These are phyloP conservation scores for Blastomussa wellsi DNA, from an alignment of 92 coral and sea anemone genomes.

Conservation along the genomic window DNA sequence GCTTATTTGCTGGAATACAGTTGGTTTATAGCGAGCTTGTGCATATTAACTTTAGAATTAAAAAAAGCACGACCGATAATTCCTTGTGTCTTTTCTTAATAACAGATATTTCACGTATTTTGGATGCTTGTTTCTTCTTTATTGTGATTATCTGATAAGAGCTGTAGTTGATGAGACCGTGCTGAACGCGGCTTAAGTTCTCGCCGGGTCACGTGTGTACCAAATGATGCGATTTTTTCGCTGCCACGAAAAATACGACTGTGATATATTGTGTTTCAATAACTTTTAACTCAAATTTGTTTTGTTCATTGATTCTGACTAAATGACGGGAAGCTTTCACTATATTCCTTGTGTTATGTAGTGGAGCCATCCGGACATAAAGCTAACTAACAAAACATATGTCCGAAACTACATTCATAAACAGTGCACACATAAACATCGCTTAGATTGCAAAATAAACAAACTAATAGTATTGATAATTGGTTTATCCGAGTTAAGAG, in stretches of 20 bases:
- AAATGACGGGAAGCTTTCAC: neutral
- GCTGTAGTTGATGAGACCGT: constrained; percentile 14
- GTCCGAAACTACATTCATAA: neutral
- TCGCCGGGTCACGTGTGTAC: neutral
- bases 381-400: constrained; percentile 6
- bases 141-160: constrained; percentile 30
- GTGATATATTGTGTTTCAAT: neutral
- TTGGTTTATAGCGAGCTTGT: neutral
- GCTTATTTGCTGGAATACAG: neutral
- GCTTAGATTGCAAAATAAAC: constrained; percentile 10
- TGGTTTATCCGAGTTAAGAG: constrained; percentile 5
- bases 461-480: neutral
- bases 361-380: neutral
- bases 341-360: neutral
- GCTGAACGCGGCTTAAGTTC: neutral
- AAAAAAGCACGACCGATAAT: neutral
- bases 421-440: neutral
- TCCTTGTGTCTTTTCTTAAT: neutral
- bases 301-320: neutral
- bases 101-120: constrained; percentile 14
- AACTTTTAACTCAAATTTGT: neutral
- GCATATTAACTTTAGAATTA: neutral
- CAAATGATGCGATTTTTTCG: neutral
- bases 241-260: neutral
- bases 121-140: neutral